A percentile compares a stretch with the other conserved stretches of the same genome.
These are phyloP conservation scores for Psittacara wagleri DNA, from an alignment of 2,113 vertebrate species.

Conservation along the genomic window DNA sequence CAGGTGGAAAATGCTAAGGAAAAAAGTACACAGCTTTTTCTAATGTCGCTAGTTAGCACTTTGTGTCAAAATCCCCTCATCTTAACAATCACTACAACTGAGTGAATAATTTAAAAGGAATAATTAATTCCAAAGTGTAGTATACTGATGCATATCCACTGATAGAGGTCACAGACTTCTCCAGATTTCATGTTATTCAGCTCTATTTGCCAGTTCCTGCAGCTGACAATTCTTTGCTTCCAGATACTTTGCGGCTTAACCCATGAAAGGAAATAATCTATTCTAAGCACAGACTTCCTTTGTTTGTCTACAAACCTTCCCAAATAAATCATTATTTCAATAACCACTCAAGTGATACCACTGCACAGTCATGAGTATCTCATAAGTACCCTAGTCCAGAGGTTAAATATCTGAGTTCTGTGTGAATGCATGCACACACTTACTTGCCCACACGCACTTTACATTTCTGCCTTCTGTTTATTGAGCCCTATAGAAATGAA, in stretches of 20 bases:
- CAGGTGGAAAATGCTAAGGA: not conserved
- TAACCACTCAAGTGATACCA: not conserved
- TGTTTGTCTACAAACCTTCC: not conserved
- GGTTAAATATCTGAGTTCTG: not conserved
- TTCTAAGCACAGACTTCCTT: not conserved
- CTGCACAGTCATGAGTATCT: not conserved
- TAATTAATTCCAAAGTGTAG: conserved; percentile 58
- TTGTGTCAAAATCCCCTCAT: conserved; percentile 55
- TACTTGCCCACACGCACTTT: not conserved
- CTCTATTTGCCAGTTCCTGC: conserved; percentile 40
- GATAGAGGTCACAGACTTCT: conserved; percentile 65
- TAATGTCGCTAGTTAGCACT: conserved; percentile 33
- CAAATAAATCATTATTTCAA: conserved; percentile 5
- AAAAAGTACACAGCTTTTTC: not conserved
- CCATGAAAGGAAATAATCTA: not conserved
- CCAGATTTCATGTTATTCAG: conserved; percentile 33
- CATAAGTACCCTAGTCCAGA: not conserved
- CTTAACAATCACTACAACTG: conserved; percentile 48
- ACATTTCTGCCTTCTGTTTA: not conserved
- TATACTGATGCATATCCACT: conserved; percentile 56
- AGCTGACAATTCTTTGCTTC: conserved; percentile 14
- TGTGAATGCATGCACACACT: not conserved
- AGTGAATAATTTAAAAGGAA: conserved; percentile 59
- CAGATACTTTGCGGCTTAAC: conserved; percentile 6
- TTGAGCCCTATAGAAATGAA: not conserved